phyloP scores from a whole-genome alignment of 23 tunicate species.

The Ascidia mentula region DNA sequence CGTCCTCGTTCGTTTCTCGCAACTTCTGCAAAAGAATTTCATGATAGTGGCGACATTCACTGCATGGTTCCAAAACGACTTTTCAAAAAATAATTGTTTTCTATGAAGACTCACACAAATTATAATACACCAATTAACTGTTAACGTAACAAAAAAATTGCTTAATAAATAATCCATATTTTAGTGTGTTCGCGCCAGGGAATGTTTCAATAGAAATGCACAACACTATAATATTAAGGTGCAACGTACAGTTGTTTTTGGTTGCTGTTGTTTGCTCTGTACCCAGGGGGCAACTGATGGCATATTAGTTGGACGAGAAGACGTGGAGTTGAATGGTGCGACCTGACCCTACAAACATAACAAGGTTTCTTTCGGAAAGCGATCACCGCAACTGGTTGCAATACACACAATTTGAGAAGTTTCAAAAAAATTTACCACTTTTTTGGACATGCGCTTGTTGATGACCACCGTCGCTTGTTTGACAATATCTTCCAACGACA shows the following conservation, averaged over 20 bases:
- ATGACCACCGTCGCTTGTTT: constrained; percentile 43
- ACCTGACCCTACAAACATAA: not conserved
- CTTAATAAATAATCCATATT: too few species aligned
- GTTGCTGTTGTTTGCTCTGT: not conserved
- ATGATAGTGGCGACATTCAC: too few species aligned
- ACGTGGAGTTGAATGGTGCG: not conserved
- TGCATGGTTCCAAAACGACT: too few species aligned
- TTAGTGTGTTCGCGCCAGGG: too few species aligned
- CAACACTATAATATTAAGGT: too few species aligned
- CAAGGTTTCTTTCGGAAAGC: not conserved
- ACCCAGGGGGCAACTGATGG: not conserved
- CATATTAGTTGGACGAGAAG: not conserved
- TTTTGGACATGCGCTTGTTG: not conserved
- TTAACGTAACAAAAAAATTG: too few species aligned
- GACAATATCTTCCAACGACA: constrained; percentile 52
- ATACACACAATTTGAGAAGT: not conserved
- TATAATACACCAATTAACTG: too few species aligned
- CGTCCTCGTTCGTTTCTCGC: constrained; percentile 28
- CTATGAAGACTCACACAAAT: too few species aligned
- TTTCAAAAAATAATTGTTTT: too few species aligned
- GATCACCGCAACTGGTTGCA: not conserved
- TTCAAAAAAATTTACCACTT: not conserved
- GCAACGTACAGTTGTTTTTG: not conserved
- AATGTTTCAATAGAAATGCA: too few species aligned
- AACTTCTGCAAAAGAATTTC: too few species aligned